Conservation (phyloP, 2,113 vertebrate genomes). For the Macrotus californicus region DNA sequence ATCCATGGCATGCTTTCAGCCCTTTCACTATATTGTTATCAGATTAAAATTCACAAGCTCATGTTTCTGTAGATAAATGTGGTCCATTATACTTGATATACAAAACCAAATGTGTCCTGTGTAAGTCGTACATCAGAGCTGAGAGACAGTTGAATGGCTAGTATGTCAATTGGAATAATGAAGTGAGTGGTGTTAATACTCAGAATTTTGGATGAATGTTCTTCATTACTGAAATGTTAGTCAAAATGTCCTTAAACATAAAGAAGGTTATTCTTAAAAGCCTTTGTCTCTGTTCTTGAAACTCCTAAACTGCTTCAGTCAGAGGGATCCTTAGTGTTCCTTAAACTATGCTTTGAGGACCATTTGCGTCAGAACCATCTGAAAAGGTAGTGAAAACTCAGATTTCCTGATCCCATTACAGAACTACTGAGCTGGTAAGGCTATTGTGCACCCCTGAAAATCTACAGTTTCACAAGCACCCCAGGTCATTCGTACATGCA, state of each 20-base stretch:
- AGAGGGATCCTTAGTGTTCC: not conserved
- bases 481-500: not conserved
- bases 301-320: not conserved
- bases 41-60: constrained; percentile 36
- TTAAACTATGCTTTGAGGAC: not conserved
- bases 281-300: constrained; percentile 39
- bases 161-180: not conserved
- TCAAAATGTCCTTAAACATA: constrained; percentile 45
- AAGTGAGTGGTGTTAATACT: constrained; percentile 5
- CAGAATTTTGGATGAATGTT: constrained; percentile 24
- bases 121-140: not conserved
- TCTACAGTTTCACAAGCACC: not conserved
- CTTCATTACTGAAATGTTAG: constrained; percentile 2
- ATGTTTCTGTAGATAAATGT: constrained; percentile 5
- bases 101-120: constrained; percentile 1
- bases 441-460: not conserved
- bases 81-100: constrained; percentile 17
- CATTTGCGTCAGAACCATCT: not conserved
- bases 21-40: not conserved
- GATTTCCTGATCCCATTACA: not conserved
- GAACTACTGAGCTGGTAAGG: not conserved
- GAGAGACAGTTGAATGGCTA: not conserved
- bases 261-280: constrained; percentile 40
- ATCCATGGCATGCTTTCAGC: not conserved
- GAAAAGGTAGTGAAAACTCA: not conserved